Percentiles rank a stretch among this genome's conserved stretches.
These are phyloP conservation scores for Mesoclemmys tuberculata DNA, from an alignment of 2,113 vertebrate species.

Conservation along the genomic window DNA sequence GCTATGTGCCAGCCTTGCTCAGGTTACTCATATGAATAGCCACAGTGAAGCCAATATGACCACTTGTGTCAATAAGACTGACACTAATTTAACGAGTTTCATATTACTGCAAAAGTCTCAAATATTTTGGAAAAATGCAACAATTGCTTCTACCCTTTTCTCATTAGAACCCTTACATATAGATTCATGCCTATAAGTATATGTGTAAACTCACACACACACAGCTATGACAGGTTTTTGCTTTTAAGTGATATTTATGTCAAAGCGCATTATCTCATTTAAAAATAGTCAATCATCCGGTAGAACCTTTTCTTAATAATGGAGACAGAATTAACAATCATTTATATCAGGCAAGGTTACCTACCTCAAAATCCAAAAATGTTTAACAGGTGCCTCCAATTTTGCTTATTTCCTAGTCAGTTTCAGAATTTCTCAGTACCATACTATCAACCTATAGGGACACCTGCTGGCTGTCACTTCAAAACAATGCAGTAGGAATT, in stretches of 20 bases:
- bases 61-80: background rate
- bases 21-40: background rate
- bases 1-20: background rate
- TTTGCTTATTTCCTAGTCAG: background rate
- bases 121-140: background rate
- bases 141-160: background rate
- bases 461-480: background rate
- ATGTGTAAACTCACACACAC: background rate
- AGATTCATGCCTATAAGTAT: background rate
- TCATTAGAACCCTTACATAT: background rate
- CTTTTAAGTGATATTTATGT: background rate
- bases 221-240: background rate
- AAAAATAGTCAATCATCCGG: background rate
- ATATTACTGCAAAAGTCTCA: conserved; percentile 1
- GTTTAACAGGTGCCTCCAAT: background rate
- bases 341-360: background rate
- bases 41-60: background rate
- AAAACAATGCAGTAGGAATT: background rate
- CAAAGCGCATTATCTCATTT: background rate
- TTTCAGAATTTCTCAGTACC: background rate
- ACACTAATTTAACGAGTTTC: background rate
- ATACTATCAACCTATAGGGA: background rate
- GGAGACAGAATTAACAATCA: background rate
- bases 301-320: background rate
- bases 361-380: background rate